Evolutionary conservation across 2,797 vertebrate species (phyloP).

Genomic region (Pelobates cultripes): DNA sequence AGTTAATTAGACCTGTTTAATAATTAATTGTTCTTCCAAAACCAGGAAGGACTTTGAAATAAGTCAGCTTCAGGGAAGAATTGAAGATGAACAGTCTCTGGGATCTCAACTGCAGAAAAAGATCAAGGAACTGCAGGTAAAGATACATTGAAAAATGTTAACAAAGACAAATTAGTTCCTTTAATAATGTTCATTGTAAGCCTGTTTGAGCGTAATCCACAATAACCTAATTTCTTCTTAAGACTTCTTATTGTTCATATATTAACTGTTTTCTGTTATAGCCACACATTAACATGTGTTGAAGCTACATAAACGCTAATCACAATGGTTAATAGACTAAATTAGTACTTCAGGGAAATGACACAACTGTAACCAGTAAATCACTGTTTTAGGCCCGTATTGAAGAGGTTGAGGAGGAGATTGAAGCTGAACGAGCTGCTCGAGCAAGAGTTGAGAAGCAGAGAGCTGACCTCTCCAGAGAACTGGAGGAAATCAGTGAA

Average conservation of each 20-base stretch:
- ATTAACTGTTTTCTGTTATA: too few relatives aligned
- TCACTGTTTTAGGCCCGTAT: conserved; percentile 76
- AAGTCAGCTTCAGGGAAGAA: conserved; percentile 81
- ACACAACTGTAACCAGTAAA: too few relatives aligned
- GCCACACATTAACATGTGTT: too few relatives aligned
- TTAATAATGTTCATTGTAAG: too few relatives aligned
- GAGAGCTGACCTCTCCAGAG: conserved; percentile 76
- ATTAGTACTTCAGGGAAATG: too few relatives aligned
- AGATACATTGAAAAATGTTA: neutral
- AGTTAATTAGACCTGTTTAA: neutral
- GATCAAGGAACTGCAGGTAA: conserved; percentile 88
- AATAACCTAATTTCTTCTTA: too few relatives aligned
- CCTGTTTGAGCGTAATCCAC: too few relatives aligned
- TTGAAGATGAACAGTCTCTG: conserved; percentile 83
- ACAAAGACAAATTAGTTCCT: too few relatives aligned
- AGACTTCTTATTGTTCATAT: too few relatives aligned
- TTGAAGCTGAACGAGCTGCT: conserved; percentile 79
- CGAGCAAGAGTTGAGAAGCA: conserved; percentile 85
- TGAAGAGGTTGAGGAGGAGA: conserved; percentile 89
- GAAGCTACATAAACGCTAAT: too few relatives aligned
- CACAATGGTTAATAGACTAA: too few relatives aligned
- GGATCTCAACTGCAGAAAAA: conserved; percentile 87
- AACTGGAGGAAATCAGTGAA: conserved; percentile 91
- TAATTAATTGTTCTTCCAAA: conserved; percentile 29
- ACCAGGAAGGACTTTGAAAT: conserved; percentile 87